Base-by-base conservation (phyloP, 2,113 vertebrate genomes). In the Montifringilla adamsi region DNA sequence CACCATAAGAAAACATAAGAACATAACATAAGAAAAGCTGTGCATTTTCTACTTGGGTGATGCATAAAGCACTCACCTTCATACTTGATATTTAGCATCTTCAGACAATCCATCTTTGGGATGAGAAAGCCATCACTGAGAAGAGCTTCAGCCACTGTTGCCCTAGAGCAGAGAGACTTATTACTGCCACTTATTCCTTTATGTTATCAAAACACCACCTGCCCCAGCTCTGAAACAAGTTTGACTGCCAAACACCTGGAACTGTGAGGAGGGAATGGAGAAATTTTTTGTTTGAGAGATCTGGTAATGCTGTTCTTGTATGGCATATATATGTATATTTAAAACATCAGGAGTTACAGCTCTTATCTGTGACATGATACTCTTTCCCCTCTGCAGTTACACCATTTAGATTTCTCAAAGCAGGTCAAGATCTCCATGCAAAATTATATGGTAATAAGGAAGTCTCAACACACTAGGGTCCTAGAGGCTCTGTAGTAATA, bases 91-190 rank as follows among this genome's bases (percentile, higher is more conserved):
- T 98, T 98, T 58, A 99, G 96, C 63, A 98, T 98, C 56, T 98
- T 97, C 93, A 99, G 97, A 86, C 99, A 99, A 62, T 99, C 98
- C 44, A 84, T 58, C 7, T 99, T 99, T 17, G 99, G 99, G 91
- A 99, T 97, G 70, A 99, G 97, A 79, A 99, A 99, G 37, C 99
- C 99, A 19, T 99, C 99, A 64, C 98, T 98, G 50, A 99, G 70
- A 94, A 99, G 94, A 76, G 97, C 98, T 58, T 98, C 98, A 37
- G 98, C 90, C 79, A 99, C 96, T 80, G 97, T 33, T 18, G 97
- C 98, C 89, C 98, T 98, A 77, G 73, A 95, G 80, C 18, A 95
- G 56, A 93, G 22, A 87, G 9, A 35, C 28, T 56, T 33, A 50
- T 94, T 88, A 93, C 37, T 64, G 27, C 17, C 75, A 73, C 8